Evolutionary conservation across 30 jellyfish, hydroid and myxozoan genomes (phyloP), one percentile per base, ranked within the genome.

Genomic region (Hydractinia echinata): DNA sequence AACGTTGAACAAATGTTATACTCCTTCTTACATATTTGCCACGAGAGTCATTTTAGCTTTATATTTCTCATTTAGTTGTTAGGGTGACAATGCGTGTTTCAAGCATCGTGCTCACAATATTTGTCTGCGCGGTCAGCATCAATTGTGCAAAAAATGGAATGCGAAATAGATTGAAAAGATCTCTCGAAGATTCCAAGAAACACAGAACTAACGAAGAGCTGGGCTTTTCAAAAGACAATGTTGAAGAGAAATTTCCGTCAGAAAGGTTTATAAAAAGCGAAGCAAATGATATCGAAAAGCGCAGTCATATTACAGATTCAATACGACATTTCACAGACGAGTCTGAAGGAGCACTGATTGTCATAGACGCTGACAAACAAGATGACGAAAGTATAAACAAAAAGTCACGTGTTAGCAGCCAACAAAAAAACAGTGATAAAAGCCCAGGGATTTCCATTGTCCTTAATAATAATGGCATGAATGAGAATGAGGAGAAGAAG

Each of bases 361-460:
- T 80, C 66, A 67, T 80, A 0, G 84, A 80, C 66, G 52, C 66
- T 48, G 87, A 80, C 9, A 52, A 66, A 19, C 11, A 15, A 48
- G 16, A 6, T 30, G 87, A 80, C 13, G 53, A 61, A 80, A 56
- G 5, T 49, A 81, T 49, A n/a, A 54, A 67, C 7, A 80, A 80
- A 61, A 19, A 67, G 19, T 80, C 87, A 15, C 49, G 51, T 14
- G 67, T 80, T 51, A 52, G 39, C 9, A 30, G 51, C 39, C 48
- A 80, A 61, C 52, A 61, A 39, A 50, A 18, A 5, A 48, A 64
- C 48, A 4, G 48, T 5, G 87, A 30, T 9, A 67, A 61, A 53
- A 58, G 61, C 15, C 79, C 15, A 44, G 87, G 87, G 51, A 61
- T 52, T 68, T 61, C 84, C 10, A 80, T 80, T 61, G 70, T 80